A percentile compares a stretch with the other conserved stretches of the same genome.
Conservation (phyloP, 2,113 vertebrate genomes). For the Saimiri boliviensis region DNA sequence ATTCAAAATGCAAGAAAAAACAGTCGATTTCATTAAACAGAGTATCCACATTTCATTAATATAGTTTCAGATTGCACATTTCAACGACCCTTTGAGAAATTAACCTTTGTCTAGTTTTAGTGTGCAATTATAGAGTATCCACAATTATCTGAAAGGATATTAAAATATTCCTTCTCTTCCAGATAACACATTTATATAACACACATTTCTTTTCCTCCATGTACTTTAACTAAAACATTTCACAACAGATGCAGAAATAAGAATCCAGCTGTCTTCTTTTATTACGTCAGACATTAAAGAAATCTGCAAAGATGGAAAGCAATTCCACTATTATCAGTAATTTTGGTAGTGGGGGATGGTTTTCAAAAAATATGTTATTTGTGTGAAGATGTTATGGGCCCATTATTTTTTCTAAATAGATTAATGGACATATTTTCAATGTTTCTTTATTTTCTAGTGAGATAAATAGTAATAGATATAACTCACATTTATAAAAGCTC, state of each 20-base stretch:
- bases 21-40: background rate
- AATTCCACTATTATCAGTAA: background rate
- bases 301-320: background rate
- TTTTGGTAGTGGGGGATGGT: background rate
- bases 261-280: background rate
- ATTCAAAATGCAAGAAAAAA: background rate
- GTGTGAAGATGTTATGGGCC: background rate
- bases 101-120: background rate
- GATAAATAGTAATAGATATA: background rate
- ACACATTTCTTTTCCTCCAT: background rate
- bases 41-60: background rate
- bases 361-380: background rate
- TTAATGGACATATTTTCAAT: background rate
- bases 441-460: background rate
- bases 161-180: background rate
- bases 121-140: background rate
- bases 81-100: background rate
- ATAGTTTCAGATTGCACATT: background rate
- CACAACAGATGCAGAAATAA: background rate
- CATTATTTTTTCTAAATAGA: background rate
- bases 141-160: background rate
- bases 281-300: background rate
- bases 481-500: background rate
- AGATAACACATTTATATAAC: background rate
- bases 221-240: background rate